Percentiles rank a stretch among this genome's conserved stretches.
These are phyloP conservation scores for Hemicentrotus pulcherrimus DNA, from an alignment of 35 echinoderm and acorn worm genomes.

Conservation along the genomic window DNA sequence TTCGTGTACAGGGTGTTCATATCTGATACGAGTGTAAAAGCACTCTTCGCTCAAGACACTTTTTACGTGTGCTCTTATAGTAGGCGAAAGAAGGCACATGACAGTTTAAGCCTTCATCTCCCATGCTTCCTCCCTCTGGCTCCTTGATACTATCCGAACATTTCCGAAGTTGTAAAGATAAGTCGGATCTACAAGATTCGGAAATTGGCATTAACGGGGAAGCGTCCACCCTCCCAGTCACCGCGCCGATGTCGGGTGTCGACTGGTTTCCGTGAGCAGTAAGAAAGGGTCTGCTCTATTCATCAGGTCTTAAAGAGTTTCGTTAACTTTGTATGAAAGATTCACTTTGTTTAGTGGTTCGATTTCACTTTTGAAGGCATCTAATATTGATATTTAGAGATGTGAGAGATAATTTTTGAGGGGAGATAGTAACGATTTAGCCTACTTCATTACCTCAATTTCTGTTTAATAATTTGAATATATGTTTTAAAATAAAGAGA, in stretches of 20 bases:
- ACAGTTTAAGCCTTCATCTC: neutral
- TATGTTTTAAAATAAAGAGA: no score
- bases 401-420: no score
- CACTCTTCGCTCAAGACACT: no score
- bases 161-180: neutral
- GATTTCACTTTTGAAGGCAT: no score
- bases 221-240: neutral
- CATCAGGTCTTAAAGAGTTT: neutral
- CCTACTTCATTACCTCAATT: no score
- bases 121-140: neutral
- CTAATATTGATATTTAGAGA: no score
- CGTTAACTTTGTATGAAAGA: neutral
- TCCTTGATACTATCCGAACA: neutral
- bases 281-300: neutral
- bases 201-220: conserved; percentile 16
- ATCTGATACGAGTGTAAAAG: no score
- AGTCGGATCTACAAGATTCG: neutral
- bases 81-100: neutral
- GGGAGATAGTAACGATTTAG: no score
- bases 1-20: no score
- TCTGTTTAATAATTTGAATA: no score
- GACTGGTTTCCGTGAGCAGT: neutral
- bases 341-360: no score
- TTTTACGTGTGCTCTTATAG: no score
- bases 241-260: neutral